These are phyloP conservation scores for Etheostoma spectabile DNA, from an alignment of 2,113 vertebrate genomes.

Conservation along the genomic window DNA sequence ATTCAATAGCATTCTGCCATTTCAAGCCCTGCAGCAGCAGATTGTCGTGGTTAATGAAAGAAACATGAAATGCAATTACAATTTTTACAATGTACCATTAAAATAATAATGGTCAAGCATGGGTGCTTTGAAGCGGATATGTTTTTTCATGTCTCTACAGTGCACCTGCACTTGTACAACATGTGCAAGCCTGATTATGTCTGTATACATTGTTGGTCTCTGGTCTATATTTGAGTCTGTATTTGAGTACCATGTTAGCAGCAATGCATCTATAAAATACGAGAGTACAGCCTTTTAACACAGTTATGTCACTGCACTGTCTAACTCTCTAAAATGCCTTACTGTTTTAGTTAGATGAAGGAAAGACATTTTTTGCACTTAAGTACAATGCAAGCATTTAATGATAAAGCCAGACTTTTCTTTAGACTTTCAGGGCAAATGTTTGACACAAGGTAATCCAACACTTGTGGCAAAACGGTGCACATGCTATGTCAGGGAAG, in stretches of 20 bases:
- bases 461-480: not conserved
- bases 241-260: not conserved
- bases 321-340: not conserved
- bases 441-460: constrained; percentile 12
- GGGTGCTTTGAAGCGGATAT: not conserved
- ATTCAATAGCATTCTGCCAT: not conserved
- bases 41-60: not conserved
- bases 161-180: not conserved
- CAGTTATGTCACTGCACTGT: not conserved
- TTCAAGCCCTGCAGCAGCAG: not conserved
- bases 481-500: not conserved
- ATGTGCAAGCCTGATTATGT: not conserved
- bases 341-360: not conserved
- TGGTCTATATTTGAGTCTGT: not conserved
- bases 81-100: not conserved
- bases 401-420: constrained; percentile 14
- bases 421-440: not conserved
- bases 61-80: not conserved
- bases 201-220: not conserved
- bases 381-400: not conserved
- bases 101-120: not conserved
- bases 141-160: not conserved
- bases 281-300: not conserved
- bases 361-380: not conserved
- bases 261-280: not conserved